Conservation (phyloP, 2,888 invertebrate species). For the Conistra vaccinii region DNA sequence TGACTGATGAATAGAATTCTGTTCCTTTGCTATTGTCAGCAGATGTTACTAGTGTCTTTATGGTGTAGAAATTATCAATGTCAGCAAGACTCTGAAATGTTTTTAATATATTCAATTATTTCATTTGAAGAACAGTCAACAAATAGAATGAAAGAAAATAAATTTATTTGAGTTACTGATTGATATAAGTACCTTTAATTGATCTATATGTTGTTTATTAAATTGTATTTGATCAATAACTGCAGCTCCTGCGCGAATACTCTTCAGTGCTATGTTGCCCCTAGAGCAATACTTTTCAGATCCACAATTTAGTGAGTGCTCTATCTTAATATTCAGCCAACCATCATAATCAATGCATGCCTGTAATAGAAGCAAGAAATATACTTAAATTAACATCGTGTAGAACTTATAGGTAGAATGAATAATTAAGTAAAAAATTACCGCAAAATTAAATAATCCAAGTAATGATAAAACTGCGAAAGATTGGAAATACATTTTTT, state of each 20-base stretch:
- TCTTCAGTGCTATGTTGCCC: slow-evolving; percentile 93
- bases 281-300: slow-evolving; percentile 91
- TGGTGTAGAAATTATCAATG: slow-evolving; percentile 93
- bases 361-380: slow-evolving; percentile 71
- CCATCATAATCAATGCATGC: slow-evolving; percentile 93
- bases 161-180: too few relatives aligned
- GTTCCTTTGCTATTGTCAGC: slow-evolving; percentile 92
- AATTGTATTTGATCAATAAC: slow-evolving; percentile 92
- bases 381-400: neutral
- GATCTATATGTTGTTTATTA: slow-evolving; percentile 88
- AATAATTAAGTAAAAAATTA: slow-evolving; percentile 34
- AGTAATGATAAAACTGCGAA: slow-evolving; percentile 50
- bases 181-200: slow-evolving; percentile 87
- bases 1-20: slow-evolving; percentile 94
- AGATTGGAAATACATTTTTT: slow-evolving; percentile 57
- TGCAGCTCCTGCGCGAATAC: slow-evolving; percentile 92
- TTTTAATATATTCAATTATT: slow-evolving; percentile 10
- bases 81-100: slow-evolving; percentile 91
- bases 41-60: slow-evolving; percentile 93
- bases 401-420: neutral
- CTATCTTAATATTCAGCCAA: slow-evolving; percentile 93
- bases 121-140: neutral
- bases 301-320: slow-evolving; percentile 92
- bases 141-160: neutral
- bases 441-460: slow-evolving; percentile 69